Percentiles rank a stretch among this genome's conserved stretches.
phyloP scores from a whole-genome alignment of 2,113 vertebrate genomes.

The Madoqua kirkii region DNA sequence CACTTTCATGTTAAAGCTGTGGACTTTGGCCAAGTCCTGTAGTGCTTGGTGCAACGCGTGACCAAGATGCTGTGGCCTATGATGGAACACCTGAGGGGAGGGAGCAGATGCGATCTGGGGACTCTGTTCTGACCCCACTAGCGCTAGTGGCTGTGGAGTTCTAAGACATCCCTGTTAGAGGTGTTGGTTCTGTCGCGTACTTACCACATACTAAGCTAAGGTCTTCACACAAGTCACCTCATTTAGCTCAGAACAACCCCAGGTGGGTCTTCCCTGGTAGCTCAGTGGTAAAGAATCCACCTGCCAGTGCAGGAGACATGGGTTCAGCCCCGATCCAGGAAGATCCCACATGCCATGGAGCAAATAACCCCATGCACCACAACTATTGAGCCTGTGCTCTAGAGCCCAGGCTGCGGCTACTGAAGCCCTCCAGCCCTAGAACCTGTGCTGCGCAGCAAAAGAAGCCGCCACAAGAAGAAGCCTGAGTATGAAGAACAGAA shows the following conservation, averaged over 20 bases:
- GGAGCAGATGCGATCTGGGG: not conserved
- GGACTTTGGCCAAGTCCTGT: not conserved
- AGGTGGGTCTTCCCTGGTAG: not conserved
- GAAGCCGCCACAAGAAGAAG: not conserved
- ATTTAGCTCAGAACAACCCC: not conserved
- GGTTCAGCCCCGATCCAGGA: not conserved
- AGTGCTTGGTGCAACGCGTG: not conserved
- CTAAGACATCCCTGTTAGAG: not conserved
- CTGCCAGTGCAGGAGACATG: not conserved
- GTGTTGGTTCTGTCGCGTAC: rapidly evolving
- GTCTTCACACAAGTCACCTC: not conserved
- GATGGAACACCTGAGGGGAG: not conserved
- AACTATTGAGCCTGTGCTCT: not conserved
- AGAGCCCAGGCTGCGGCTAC: not conserved
- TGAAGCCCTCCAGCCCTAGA: not conserved
- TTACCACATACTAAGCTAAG: not conserved
- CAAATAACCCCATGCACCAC: not conserved
- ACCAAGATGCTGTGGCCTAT: too few species aligned
- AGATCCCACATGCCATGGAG: not conserved
- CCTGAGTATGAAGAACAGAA: not conserved
- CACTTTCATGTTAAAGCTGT: not conserved
- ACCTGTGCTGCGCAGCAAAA: not conserved
- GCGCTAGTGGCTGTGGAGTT: not conserved
- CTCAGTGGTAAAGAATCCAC: not conserved
- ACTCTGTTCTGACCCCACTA: not conserved